These are phyloP conservation scores for Turdus rufiventris DNA, from an alignment of 2,113 vertebrate genomes.

Conservation along the genomic window DNA sequence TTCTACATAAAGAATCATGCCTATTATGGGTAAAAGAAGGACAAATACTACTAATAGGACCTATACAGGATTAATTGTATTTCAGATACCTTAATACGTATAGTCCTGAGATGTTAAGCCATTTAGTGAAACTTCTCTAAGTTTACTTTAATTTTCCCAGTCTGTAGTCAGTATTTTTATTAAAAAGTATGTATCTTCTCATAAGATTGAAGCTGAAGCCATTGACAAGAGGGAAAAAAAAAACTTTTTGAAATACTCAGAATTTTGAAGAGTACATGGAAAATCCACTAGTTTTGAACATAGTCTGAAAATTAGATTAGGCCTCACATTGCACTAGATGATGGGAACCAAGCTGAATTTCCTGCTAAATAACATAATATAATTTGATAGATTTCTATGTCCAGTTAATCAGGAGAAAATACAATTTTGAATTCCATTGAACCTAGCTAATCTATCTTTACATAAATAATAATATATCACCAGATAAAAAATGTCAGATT, in stretches of 20 bases:
- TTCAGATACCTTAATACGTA: neutral
- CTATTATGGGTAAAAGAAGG: conserved; percentile 63
- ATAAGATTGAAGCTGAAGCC: neutral
- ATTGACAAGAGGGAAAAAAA: neutral
- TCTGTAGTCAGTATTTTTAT: neutral
- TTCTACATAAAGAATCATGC: conserved; percentile 47
- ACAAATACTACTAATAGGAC: neutral
- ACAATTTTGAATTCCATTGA: conserved; percentile 26
- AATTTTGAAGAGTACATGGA: neutral
- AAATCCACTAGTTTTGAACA: neutral
- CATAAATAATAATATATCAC: neutral
- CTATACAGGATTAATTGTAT: neutral
- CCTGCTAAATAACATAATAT: conserved; percentile 19
- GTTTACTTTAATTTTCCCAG: neutral
- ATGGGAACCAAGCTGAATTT: conserved; percentile 5
- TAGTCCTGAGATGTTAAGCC: neutral
- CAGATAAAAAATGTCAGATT: neutral
- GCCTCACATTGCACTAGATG: neutral
- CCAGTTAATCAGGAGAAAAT: conserved; percentile 49
- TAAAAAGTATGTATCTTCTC: neutral
- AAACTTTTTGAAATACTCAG: neutral
- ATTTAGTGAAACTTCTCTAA: neutral
- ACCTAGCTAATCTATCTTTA: conserved; percentile 14
- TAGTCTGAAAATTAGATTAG: neutral
- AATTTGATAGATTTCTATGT: conserved; percentile 4